These are phyloP conservation scores for Hyposoter didymator DNA, from an alignment of 2,888 invertebrate species.

Conservation along the genomic window DNA sequence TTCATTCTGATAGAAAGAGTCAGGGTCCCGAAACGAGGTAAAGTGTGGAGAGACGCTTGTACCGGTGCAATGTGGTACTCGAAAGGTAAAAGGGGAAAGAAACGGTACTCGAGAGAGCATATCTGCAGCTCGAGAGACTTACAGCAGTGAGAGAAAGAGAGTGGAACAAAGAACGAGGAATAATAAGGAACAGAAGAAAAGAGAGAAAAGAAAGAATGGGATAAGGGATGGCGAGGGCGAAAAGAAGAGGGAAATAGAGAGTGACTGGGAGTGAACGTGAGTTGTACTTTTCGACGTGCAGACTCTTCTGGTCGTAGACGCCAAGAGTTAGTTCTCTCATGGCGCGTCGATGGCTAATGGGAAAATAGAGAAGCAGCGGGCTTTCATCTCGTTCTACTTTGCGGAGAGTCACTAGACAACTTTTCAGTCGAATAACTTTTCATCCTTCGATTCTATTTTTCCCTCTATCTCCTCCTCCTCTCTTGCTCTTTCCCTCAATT, in stretches of 20 bases:
- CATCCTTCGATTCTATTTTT: conserved; percentile 16
- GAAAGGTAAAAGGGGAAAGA: conserved; percentile 55
- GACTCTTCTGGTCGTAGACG: conserved; percentile 40
- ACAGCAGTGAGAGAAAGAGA: conserved; percentile 1
- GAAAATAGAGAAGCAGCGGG: conserved; percentile 62
- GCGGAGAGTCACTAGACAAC: conserved; percentile 64
- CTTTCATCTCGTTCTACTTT: conserved; percentile 55
- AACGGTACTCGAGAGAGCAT: conserved; percentile 51
- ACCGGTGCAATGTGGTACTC: conserved; percentile 46
- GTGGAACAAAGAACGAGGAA: not conserved
- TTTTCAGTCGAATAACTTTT: conserved; percentile 58
- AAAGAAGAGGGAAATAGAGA: not conserved
- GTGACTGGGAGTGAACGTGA: conserved; percentile 44
- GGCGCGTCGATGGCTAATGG: conserved; percentile 67
- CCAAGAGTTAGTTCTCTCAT: conserved; percentile 65
- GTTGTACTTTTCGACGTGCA: conserved; percentile 65
- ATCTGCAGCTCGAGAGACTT: conserved; percentile 38
- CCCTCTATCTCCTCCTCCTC: not conserved
- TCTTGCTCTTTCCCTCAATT: conserved; percentile 8
- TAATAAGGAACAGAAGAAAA: not conserved
- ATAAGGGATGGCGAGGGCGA: conserved; percentile 6
- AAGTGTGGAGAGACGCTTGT: conserved; percentile 58
- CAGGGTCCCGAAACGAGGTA: conserved; percentile 60
- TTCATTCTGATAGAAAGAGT: conserved; percentile 44
- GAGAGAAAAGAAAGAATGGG: conserved; percentile 56